These are phyloP conservation scores for Parazoanthus swiftii DNA, from an alignment of 92 coral and sea anemone species.

Conservation along the genomic window DNA sequence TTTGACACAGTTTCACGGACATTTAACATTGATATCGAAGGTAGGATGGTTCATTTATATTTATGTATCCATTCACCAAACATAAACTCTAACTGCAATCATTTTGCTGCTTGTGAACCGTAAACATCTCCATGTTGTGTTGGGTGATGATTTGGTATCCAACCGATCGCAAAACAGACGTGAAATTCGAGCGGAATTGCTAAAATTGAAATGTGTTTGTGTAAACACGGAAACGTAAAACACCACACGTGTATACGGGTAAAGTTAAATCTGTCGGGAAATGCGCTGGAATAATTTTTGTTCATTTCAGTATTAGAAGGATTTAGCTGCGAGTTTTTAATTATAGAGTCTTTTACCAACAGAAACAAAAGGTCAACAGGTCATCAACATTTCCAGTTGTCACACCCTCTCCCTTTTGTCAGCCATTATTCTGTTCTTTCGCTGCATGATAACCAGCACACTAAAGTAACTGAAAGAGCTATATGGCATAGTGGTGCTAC, in stretches of 20 bases:
- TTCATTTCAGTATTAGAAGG: constrained; percentile 16
- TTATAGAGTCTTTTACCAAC: neutral
- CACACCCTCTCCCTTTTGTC: constrained; percentile 46
- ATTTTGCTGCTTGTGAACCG: constrained; percentile 22
- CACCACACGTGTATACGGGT: neutral
- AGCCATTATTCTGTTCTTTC: constrained; percentile 27
- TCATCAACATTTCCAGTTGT: constrained; percentile 34
- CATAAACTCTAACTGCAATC: constrained; percentile 32
- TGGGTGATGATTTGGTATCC: constrained; percentile 33
- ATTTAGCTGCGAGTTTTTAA: neutral
- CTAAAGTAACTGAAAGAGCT: constrained; percentile 22
- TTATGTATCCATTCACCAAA: neutral
- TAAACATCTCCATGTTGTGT: constrained; percentile 22
- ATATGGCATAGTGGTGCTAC: neutral
- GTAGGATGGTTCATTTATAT: constrained; percentile 48
- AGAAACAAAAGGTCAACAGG: constrained; percentile 27
- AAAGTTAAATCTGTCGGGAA: neutral
- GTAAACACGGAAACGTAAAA: neutral
- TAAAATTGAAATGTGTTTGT: neutral
- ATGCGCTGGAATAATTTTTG: neutral
- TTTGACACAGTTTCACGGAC: constrained; percentile 82
- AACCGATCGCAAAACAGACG: neutral
- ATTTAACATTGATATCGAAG: constrained; percentile 84
- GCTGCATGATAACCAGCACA: constrained; percentile 11
- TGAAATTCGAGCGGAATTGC: constrained; percentile 6